These are phyloP conservation scores for Tupiocoris notatus DNA, from an alignment of 2,888 invertebrate genomes.

Conservation along the genomic window DNA sequence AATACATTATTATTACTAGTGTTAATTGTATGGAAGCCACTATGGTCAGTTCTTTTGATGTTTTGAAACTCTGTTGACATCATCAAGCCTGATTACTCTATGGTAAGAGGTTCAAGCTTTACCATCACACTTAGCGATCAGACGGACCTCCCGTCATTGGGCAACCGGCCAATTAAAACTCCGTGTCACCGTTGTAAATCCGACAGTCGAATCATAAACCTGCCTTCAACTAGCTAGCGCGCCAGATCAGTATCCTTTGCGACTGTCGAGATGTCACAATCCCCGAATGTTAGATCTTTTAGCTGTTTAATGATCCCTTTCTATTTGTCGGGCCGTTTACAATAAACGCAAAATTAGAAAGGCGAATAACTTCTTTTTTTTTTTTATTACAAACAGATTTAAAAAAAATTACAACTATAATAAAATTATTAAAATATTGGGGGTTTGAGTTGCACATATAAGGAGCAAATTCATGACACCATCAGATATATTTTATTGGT, in stretches of 20 bases:
- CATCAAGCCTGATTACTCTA: background rate
- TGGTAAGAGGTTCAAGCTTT: background rate
- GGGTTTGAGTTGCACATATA: no score
- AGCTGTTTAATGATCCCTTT: background rate
- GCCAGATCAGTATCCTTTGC: background rate
- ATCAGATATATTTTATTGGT: no score
- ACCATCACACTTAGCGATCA: background rate
- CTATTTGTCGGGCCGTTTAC: background rate
- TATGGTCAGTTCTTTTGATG: no score
- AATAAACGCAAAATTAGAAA: no score
- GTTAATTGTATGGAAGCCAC: no score
- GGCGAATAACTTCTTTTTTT: no score
- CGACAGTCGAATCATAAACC: background rate
- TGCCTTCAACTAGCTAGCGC: background rate
- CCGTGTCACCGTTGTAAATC: slow-evolving; percentile 19
- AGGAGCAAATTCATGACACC: no score
- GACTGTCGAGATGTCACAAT: background rate
- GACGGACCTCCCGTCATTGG: background rate
- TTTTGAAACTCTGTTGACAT: background rate
- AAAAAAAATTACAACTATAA: no score
- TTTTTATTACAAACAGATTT: no score
- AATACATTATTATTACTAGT: no score
- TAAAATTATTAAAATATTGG: no score
- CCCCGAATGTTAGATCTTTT: background rate
- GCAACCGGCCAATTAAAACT: slow-evolving; percentile 9